These are phyloP conservation scores for Chironomus riparius DNA, from an alignment of 2,888 invertebrate species.

Conservation along the genomic window DNA sequence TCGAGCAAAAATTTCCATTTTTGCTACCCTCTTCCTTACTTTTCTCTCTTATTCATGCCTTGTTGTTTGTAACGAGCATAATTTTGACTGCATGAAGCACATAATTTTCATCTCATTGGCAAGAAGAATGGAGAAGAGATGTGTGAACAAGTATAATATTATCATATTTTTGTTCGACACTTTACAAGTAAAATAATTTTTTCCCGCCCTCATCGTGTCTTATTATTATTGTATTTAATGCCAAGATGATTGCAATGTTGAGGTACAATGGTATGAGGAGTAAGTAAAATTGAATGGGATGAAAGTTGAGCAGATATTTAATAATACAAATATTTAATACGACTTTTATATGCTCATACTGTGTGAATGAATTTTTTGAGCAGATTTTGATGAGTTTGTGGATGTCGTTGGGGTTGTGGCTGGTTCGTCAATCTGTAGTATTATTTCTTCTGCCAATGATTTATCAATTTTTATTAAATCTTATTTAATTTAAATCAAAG, in stretches of 20 bases:
- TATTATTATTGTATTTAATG: constrained; percentile 26
- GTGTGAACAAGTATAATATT: constrained; percentile 20
- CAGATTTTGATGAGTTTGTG: too few relatives aligned
- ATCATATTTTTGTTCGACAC: constrained; percentile 25
- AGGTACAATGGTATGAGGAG: background rate
- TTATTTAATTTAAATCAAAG: too few relatives aligned
- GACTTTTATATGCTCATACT: constrained; percentile 5
- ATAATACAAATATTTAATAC: constrained; percentile 9
- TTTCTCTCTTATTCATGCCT: background rate
- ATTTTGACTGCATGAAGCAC: constrained; percentile 12
- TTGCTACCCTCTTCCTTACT: background rate
- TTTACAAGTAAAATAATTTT: constrained; percentile 20
- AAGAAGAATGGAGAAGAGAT: background rate
- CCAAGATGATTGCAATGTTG: constrained; percentile 17
- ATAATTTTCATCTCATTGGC: constrained; percentile 2
- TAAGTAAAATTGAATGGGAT: background rate
- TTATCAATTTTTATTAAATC: too few relatives aligned
- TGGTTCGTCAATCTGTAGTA: too few relatives aligned
- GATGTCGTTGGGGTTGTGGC: too few relatives aligned
- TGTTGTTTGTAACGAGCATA: constrained; percentile 10
- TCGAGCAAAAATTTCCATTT: background rate
- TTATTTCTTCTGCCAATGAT: too few relatives aligned
- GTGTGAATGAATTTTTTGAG: too few relatives aligned
- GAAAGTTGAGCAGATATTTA: constrained; percentile 20
- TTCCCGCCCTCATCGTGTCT: background rate